Conservation (phyloP, 2,797 vertebrate genomes). For the Spinibarbus caldwelli region DNA sequence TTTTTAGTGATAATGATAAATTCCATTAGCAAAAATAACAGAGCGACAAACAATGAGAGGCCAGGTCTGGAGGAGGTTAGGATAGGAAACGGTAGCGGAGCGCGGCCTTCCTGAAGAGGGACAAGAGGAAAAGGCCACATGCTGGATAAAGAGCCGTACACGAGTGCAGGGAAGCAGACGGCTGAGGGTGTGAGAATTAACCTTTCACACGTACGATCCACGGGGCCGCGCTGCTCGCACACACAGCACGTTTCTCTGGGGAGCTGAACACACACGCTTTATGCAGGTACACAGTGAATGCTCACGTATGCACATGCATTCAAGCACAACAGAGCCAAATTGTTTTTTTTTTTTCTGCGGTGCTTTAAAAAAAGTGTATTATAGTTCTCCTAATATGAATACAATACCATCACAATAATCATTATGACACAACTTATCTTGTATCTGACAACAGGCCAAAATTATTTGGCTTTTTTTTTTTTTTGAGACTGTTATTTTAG, state of each 20-base stretch:
- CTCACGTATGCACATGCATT: no score
- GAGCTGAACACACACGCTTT: no score
- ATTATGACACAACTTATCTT: neutral
- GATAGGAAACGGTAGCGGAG: constrained; percentile 76
- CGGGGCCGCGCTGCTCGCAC: no score
- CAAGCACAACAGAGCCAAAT: neutral
- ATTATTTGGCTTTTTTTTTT: neutral
- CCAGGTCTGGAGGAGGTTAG: constrained; percentile 56
- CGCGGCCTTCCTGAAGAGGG: constrained; percentile 78
- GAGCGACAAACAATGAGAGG: constrained; percentile 84
- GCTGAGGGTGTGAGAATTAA: constrained; percentile 64
- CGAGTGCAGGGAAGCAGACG: constrained; percentile 75
- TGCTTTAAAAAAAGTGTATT: neutral
- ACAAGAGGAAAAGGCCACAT: constrained; percentile 78
- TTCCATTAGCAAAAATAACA: constrained; percentile 61
- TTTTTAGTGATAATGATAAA: constrained; percentile 38
- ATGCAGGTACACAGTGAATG: neutral
- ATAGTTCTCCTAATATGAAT: neutral
- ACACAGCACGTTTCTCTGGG: no score
- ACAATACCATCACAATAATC: neutral
- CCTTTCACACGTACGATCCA: constrained; percentile 70
- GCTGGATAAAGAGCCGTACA: constrained; percentile 73
- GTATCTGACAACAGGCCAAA: neutral
- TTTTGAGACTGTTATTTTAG: neutral
- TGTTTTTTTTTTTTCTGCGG: neutral